These are phyloP conservation scores for Calidris pugnax DNA, from an alignment of 2,113 vertebrate species.

Conservation along the genomic window DNA sequence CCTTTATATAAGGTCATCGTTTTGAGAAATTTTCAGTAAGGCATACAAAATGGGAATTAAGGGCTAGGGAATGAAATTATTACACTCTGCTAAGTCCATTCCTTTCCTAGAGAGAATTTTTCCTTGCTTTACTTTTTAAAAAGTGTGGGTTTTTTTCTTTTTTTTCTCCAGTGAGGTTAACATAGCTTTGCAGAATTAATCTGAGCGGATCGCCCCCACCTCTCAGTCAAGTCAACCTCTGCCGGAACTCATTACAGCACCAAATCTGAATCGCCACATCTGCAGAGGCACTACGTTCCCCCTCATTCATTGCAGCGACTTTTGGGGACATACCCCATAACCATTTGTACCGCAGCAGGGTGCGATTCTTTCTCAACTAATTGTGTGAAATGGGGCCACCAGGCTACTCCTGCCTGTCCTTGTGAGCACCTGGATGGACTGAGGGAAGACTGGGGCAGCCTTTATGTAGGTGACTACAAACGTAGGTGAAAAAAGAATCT, in stretches of 20 bases:
- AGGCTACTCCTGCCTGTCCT: fast-evolving
- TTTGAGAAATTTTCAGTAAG: background rate
- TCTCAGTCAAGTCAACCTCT: background rate
- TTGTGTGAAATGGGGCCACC: background rate
- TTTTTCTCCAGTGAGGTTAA: background rate
- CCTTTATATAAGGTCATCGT: background rate
- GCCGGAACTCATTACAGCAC: background rate
- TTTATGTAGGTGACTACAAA: background rate
- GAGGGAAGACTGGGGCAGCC: background rate
- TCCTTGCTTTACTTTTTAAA: background rate
- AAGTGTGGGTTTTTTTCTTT: too few relatives aligned
- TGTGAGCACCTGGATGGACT: background rate
- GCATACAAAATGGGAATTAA: background rate
- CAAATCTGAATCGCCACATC: background rate
- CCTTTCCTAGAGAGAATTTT: background rate
- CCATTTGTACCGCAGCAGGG: background rate
- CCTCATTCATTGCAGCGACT: background rate
- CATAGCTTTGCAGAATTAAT: background rate
- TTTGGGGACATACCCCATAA: background rate
- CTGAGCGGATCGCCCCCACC: background rate
- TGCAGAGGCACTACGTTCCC: background rate
- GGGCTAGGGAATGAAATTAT: background rate
- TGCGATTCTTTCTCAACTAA: background rate
- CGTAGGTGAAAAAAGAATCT: background rate
- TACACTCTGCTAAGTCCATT: background rate